A percentile compares a stretch with the other conserved stretches of the same genome.
Conservation (phyloP, 2,797 vertebrate genomes). For the Jordanella pulchra region DNA sequence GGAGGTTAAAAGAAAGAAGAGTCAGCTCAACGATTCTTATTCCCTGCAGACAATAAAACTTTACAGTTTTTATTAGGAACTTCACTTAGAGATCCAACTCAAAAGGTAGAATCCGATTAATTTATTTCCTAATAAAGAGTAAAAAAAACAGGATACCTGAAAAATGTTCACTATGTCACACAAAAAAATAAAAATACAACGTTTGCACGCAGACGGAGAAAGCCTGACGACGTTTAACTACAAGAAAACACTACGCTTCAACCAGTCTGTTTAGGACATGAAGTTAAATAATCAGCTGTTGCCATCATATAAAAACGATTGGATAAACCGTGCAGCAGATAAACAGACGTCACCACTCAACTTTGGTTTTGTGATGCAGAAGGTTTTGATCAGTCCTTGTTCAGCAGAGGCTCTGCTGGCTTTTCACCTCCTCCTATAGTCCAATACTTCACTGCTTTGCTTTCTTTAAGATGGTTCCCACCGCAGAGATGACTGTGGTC, state of each 20-base stretch:
- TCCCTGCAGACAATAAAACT: too few relatives aligned
- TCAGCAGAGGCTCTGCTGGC: conserved; percentile 18
- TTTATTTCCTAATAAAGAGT: conserved; percentile 69
- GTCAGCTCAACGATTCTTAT: too few relatives aligned
- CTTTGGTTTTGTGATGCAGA: conserved; percentile 14
- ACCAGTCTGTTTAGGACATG: conserved; percentile 1
- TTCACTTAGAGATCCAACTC: conserved; percentile 5
- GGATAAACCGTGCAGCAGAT: conserved; percentile 12
- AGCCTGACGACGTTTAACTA: conserved; percentile 22
- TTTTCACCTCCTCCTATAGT: too few relatives aligned
- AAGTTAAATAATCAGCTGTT: conserved; percentile 16
- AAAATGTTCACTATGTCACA: conserved; percentile 28
- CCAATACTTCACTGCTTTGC: conserved; percentile 88
- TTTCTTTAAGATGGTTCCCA: conserved; percentile 97
- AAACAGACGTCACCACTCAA: conserved; percentile 6
- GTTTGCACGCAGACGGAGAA: conserved; percentile 14
- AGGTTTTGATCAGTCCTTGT: conserved; percentile 25
- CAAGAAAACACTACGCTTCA: conserved; percentile 17
- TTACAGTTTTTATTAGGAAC: too few relatives aligned
- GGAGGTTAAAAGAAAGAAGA: too few relatives aligned
- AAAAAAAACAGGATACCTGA: conserved; percentile 33
- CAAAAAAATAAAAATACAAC: conserved; percentile 22
- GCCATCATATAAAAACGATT: conserved; percentile 26
- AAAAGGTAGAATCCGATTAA: conserved; percentile 65
- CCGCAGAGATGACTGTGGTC: conserved; percentile 96